Evolutionary conservation across 2,113 vertebrate genomes (phyloP).

Genomic region (Rattus rattus): DNA sequence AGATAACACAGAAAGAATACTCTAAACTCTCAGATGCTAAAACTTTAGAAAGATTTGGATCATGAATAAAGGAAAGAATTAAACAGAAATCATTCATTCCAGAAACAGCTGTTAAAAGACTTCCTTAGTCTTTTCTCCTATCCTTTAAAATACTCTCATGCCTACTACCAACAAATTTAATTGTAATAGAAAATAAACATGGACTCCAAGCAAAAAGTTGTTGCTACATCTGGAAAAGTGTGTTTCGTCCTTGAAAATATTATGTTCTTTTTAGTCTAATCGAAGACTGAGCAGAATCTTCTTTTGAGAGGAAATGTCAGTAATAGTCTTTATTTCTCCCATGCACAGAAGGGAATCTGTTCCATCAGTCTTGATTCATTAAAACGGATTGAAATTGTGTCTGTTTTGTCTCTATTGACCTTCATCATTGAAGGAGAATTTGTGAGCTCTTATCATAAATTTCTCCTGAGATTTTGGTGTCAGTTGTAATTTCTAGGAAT

Average conservation of each 20-base stretch:
- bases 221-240: slow-evolving; percentile 43
- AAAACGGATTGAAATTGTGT: slow-evolving; percentile 65
- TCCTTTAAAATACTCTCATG: background rate
- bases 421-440: slow-evolving; percentile 73
- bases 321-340: background rate
- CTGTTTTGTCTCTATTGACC: slow-evolving; percentile 67
- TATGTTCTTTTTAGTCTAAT: slow-evolving; percentile 52
- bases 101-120: background rate
- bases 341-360: slow-evolving; percentile 52
- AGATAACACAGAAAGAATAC: background rate
- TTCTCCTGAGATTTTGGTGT: slow-evolving; percentile 65
- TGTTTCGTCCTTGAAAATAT: slow-evolving; percentile 69
- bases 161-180: slow-evolving; percentile 21
- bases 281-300: slow-evolving; percentile 56
- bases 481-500: slow-evolving; percentile 72
- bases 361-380: slow-evolving; percentile 68
- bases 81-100: background rate
- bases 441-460: slow-evolving; percentile 58
- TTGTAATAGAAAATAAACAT: slow-evolving; percentile 47
- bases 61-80: background rate
- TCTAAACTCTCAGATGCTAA: background rate
- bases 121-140: background rate
- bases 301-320: slow-evolving; percentile 65
- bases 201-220: slow-evolving; percentile 37
- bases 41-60: background rate